These are phyloP conservation scores for Porites cylindrica DNA, from an alignment of 92 coral and sea anemone genomes.

Conservation along the genomic window DNA sequence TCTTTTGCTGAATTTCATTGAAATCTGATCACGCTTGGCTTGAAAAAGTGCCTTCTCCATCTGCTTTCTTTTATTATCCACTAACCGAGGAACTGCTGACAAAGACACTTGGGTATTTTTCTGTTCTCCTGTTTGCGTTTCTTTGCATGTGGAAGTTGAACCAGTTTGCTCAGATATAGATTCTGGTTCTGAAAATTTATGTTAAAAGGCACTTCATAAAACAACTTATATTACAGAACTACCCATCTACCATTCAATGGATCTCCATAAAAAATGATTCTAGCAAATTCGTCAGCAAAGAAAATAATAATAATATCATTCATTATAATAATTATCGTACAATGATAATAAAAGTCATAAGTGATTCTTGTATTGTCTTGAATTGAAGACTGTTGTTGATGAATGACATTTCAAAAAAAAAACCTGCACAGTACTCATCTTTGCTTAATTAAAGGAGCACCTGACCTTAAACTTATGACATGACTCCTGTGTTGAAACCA, in stretches of 20 bases:
- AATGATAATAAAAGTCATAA: too few relatives aligned
- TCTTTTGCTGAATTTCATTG: constrained; percentile 43
- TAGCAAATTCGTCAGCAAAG: too few relatives aligned
- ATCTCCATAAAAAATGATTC: too few relatives aligned
- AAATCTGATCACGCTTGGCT: constrained; percentile 38
- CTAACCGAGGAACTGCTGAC: constrained; percentile 38
- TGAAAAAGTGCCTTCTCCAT: constrained; percentile 49
- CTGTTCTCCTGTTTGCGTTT: neutral
- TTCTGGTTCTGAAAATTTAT: constrained; percentile 3
- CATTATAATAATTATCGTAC: too few relatives aligned
- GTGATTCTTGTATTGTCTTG: too few relatives aligned
- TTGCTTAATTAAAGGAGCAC: too few relatives aligned
- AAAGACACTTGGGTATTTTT: constrained; percentile 8
- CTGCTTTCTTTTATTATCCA: constrained; percentile 46
- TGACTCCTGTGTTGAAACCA: too few relatives aligned
- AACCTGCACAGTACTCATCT: too few relatives aligned
- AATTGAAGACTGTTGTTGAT: too few relatives aligned
- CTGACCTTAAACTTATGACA: too few relatives aligned
- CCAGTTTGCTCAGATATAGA: neutral
- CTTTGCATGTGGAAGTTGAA: neutral
- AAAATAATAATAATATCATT: too few relatives aligned
- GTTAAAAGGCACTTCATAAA: neutral
- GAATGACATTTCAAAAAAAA: too few relatives aligned
- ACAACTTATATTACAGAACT: neutral
- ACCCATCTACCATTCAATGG: neutral